Percentiles rank a stretch among this genome's conserved stretches.
Conservation (phyloP, 2,113 vertebrate genomes). For the Gnathonemus echidnorhynchus region DNA sequence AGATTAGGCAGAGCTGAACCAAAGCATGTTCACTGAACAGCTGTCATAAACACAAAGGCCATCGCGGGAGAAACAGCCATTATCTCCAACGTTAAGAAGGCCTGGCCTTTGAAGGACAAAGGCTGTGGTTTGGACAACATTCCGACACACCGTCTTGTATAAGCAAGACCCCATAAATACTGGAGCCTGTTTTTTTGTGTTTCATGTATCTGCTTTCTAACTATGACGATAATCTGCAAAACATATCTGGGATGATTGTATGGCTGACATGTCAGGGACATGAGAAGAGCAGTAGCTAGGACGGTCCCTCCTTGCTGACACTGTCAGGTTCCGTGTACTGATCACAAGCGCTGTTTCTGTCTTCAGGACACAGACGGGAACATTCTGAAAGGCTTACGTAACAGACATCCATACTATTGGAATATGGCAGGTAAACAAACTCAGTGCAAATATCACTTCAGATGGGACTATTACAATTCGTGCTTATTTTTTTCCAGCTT, state of each 20-base stretch:
- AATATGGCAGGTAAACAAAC: neutral
- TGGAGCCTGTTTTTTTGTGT: neutral
- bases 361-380: neutral
- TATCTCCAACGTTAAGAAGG: neutral
- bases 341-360: neutral
- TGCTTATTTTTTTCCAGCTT: neutral
- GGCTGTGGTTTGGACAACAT: neutral
- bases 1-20: neutral
- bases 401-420: neutral
- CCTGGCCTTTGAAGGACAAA: neutral
- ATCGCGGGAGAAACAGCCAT: neutral
- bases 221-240: neutral
- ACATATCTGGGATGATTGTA: neutral
- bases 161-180: neutral
- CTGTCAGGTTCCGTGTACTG: neutral
- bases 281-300: neutral
- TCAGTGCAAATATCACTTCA: neutral
- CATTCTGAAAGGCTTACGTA: neutral
- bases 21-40: neutral
- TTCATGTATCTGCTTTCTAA: neutral
- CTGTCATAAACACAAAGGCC: neutral
- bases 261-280: neutral
- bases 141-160: neutral
- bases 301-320: neutral
- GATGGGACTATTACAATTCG: neutral